These are phyloP conservation scores for Dipodomys stephensi DNA, from an alignment of 2,113 vertebrate genomes.

Conservation along the genomic window DNA sequence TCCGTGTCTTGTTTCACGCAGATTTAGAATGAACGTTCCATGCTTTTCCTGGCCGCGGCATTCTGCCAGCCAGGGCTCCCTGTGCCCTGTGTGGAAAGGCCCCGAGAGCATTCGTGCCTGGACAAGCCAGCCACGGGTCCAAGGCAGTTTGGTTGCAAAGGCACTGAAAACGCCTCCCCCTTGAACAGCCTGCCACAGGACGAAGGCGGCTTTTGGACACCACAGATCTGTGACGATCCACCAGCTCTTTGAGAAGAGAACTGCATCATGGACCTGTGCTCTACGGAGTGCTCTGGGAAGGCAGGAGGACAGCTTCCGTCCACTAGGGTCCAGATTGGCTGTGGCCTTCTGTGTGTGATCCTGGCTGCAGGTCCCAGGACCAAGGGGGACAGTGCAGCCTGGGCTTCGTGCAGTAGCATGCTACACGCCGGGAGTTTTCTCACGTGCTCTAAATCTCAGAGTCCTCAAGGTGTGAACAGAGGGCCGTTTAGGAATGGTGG, in stretches of 20 bases:
- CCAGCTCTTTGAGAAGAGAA: not conserved
- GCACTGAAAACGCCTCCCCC: not conserved
- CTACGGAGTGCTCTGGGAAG: not conserved
- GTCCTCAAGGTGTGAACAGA: not conserved
- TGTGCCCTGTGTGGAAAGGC: too few species aligned
- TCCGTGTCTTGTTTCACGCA: not conserved
- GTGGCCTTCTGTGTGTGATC: fast-evolving
- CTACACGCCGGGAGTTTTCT: too few species aligned
- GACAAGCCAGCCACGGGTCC: too few species aligned
- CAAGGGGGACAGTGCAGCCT: fast-evolving
- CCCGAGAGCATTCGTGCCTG: too few species aligned
- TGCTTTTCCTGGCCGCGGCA: not conserved
- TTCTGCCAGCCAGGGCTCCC: too few species aligned
- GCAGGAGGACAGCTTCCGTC: fast-evolving
- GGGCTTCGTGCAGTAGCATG: too few species aligned
- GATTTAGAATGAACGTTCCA: slow-evolving; percentile 34
- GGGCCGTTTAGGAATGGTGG: fast-evolving
- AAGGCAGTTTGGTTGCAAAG: not conserved
- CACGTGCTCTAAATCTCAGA: not conserved
- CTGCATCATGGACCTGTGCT: fast-evolving
- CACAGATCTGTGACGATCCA: not conserved
- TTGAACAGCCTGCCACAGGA: fast-evolving
- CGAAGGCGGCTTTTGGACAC: not conserved
- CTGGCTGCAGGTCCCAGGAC: fast-evolving
- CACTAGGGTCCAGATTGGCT: fast-evolving